Percentiles rank a stretch among this genome's conserved stretches.
These are phyloP conservation scores for Antheraea assamensis DNA, from an alignment of 2,888 invertebrate species.

Conservation along the genomic window DNA sequence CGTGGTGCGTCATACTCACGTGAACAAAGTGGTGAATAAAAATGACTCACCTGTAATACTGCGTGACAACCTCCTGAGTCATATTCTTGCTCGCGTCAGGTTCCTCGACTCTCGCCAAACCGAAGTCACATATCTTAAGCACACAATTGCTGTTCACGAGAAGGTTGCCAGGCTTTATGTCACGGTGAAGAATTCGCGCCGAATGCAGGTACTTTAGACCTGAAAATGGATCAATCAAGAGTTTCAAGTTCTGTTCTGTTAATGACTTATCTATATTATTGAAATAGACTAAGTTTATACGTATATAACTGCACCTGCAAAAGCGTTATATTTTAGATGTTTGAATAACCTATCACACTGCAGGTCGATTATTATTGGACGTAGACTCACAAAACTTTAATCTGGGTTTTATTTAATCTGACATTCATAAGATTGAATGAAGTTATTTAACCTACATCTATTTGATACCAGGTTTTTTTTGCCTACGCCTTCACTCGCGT, in stretches of 20 bases:
- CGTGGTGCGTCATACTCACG: too few species aligned
- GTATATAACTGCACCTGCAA: too few species aligned
- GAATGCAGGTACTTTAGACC: conserved; percentile 99
- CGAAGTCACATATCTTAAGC: conserved; percentile 99
- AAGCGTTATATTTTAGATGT: too few species aligned
- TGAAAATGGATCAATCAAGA: conserved; percentile 54
- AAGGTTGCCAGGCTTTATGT: conserved; percentile 99
- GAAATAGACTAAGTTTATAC: too few species aligned
- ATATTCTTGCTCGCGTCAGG: conserved; percentile 96
- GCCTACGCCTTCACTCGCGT: too few species aligned
- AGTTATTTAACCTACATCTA: too few species aligned
- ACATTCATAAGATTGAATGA: not conserved
- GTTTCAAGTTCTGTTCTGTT: not conserved
- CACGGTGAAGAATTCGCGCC: conserved; percentile 98
- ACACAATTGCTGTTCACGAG: conserved; percentile 99
- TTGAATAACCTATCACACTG: not conserved
- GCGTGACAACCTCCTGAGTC: conserved; percentile 99
- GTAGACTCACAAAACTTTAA: not conserved
- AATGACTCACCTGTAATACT: conserved; percentile 91
- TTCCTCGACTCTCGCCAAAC: conserved; percentile 98
- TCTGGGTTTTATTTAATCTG: not conserved
- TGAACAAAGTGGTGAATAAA: not conserved
- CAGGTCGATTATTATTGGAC: not conserved
- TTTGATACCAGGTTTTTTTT: too few species aligned
- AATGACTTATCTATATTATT: not conserved